Evolutionary conservation across 2,888 invertebrate genomes (phyloP).

Genomic region (Rambutsinella grinnellia): DNA sequence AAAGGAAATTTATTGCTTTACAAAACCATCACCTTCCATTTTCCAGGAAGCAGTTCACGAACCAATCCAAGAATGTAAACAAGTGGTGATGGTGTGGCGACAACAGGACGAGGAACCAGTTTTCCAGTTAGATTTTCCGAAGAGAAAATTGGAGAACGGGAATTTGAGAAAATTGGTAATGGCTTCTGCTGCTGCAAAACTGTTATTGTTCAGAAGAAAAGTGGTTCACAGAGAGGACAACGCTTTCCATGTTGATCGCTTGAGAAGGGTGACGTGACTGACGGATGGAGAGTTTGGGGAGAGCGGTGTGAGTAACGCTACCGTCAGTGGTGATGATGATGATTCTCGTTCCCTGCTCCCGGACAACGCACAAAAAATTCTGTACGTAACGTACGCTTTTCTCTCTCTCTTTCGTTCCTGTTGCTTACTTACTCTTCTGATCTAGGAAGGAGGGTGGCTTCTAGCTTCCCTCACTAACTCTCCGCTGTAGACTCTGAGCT

Average conservation of each 20-base stretch:
- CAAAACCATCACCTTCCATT: background rate
- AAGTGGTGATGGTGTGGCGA: too few species aligned
- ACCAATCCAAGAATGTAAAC: too few species aligned
- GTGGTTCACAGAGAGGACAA: conserved; percentile 5
- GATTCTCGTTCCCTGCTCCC: conserved; percentile 36
- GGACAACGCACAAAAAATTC: conserved; percentile 45
- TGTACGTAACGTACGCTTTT: conserved; percentile 5
- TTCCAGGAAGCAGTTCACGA: background rate
- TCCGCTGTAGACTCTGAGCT: conserved; percentile 6
- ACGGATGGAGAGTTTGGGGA: conserved; percentile 25
- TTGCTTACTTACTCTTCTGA: conserved; percentile 32
- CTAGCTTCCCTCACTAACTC: conserved; percentile 5
- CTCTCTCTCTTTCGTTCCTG: conserved; percentile 25
- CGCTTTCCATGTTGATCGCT: conserved; percentile 33
- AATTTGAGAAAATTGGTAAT: conserved; percentile 2
- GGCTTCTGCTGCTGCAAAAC: background rate
- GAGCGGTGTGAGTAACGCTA: conserved; percentile 53
- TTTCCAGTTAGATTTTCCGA: too few species aligned
- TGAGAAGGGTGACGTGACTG: conserved; percentile 52
- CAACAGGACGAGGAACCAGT: too few species aligned
- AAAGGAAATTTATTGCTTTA: background rate
- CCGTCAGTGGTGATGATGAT: conserved; percentile 24
- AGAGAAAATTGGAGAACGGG: background rate
- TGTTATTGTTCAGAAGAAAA: conserved; percentile 7
- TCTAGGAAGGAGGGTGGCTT: conserved; percentile 28